Evolutionary conservation across 2,113 vertebrate genomes (phyloP), one percentile per base, ranked within the genome.

Genomic region (Geococcyx californianus): DNA sequence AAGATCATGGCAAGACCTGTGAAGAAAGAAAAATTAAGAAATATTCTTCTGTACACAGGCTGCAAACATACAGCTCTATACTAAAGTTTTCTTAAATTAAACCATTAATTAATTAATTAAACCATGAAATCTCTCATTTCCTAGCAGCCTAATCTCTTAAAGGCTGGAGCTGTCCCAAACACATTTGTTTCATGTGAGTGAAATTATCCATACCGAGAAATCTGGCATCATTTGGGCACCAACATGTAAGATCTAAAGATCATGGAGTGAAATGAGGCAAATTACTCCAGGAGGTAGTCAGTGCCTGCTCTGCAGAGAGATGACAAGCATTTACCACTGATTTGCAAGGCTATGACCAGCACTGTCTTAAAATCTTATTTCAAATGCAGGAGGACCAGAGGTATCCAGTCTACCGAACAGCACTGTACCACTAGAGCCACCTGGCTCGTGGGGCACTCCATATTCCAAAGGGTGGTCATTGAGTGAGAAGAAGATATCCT

Each of bases 401-500:
- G 23, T 51, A 80, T 26, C 20, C 33, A 54, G 25, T 18, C 20
- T 49, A 38, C 14, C 28, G 24, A 59, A 51, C 6, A 93, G 29
- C 38, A 88, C 7, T 1, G 0, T 23, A 45, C 11, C 25, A 62
- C 17, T 42, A 60, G 29, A 68, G 63, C 5, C 34, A 33, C 12
- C 54, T 9, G 8, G 34, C 23, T 34, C 1, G 1, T 15, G 9
- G 9, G 18, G 25, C 38, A 42, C 3, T 21, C 13, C 7, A 8
- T 49, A 34, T 47, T 82, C 19, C 54, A 67, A 72, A 64, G 20
- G 5, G 1, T 29, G 17, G 29, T 19, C 75, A 59, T 1, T 49
- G 38, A 78, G 16, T 26, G 7, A 84, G 56, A 63, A 47, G 24
- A 77, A 69, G 16, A 24, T 66, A 33, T 23, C 58, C 21, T 62